Evolutionary conservation across 2,113 vertebrate genomes (phyloP), one percentile per base, ranked within the genome.

Genomic region (Riparia riparia): DNA sequence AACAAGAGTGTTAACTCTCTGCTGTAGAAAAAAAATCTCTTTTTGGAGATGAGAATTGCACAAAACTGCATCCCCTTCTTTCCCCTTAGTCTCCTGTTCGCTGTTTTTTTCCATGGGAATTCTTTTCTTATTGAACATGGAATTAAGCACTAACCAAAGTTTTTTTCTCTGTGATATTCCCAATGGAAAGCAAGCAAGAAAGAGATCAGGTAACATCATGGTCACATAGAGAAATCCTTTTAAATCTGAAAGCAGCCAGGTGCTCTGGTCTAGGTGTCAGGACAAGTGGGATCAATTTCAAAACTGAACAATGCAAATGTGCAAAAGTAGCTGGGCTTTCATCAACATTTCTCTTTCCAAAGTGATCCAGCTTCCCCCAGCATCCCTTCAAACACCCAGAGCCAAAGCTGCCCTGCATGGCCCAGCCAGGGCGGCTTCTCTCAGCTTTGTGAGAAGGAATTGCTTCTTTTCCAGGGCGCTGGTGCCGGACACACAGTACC

Each of bases 391-490:
- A 82, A 32, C 42, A 51, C 37, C 8, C 12, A 2, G 20, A 68
- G 77, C 11, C 3, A 8, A 3, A 10, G 19, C 12, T 26, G 22
- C 32, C 77, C 57, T 6, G 2, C 34, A 7, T 1, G 1, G 4
- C 56, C 21, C 65, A 24, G 71, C 13, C 7, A 69, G 41, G 45
- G 63, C 22, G 39, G 45, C 26, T 11, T 31, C 77, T 21, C 51
- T 34, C 3, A 9, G 44, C 39, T 37, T 7, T 61, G 26, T 24
- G 51, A 45, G 80, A 68, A 50, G 44, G 29, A 13, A 17, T 64
- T 1, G 0, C 31, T 60, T 37, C 22, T 85, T n/a, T 53, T 29
- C 50, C 63, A 65, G 17, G 12, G 17, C 1, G 42, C 0, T 1
- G 7, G 24, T 26, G 26, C 14, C 42, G 79, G 41, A 58, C 2